A percentile compares a stretch with the other conserved stretches of the same genome.
phyloP scores from a whole-genome alignment of 2,797 vertebrate genomes.

The Allobates femoralis region DNA sequence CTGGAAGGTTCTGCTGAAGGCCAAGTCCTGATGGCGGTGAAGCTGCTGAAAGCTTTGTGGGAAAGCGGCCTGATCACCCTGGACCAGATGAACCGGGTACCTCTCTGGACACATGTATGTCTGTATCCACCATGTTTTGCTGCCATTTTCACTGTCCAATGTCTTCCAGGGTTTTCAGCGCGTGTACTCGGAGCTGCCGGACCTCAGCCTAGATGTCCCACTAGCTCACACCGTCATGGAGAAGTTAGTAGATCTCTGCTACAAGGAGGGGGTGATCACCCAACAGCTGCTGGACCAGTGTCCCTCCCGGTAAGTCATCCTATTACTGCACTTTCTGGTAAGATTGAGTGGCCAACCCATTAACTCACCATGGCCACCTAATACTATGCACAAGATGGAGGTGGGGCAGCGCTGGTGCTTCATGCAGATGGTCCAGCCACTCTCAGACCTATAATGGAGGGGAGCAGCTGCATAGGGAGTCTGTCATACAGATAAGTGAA shows the following conservation, averaged over 20 bases:
- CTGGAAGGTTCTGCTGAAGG: constrained; percentile 84
- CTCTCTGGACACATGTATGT: neutral
- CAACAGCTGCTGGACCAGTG: constrained; percentile 84
- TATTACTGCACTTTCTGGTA: no score
- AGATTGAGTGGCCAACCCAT: neutral
- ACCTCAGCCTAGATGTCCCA: constrained; percentile 85
- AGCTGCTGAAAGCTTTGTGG: constrained; percentile 85
- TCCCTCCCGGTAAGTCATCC: constrained; percentile 77
- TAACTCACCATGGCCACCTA: no score
- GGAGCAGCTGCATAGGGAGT: no score
- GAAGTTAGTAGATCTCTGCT: constrained; percentile 86
- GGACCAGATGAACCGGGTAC: constrained; percentile 90
- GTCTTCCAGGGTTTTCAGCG: constrained; percentile 84
- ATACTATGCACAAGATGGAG: no score
- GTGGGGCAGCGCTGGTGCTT: no score
- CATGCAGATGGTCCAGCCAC: no score
- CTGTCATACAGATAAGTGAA: no score
- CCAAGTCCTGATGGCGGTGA: constrained; percentile 82
- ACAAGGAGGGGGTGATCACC: constrained; percentile 83
- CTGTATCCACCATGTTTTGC: neutral
- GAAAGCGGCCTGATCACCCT: constrained; percentile 85
- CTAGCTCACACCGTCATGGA: constrained; percentile 85
- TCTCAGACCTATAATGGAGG: no score
- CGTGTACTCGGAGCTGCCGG: constrained; percentile 83
- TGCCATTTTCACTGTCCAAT: neutral